Evolutionary conservation across 2,797 vertebrate species (phyloP), one percentile per base, ranked within the genome.

Genomic region (Acanthopagrus latus): DNA sequence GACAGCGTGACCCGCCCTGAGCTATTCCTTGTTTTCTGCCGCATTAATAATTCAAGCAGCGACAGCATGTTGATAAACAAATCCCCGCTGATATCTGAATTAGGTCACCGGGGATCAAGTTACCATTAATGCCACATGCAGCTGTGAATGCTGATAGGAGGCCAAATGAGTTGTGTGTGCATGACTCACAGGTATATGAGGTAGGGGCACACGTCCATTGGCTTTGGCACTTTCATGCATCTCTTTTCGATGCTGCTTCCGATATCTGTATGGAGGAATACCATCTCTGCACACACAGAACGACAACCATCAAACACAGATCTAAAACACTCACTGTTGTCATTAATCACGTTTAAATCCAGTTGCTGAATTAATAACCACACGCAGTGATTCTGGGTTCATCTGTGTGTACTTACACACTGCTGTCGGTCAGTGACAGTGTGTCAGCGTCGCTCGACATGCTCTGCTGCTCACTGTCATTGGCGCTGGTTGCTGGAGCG

Each of bases 171-270:
- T 2, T 2, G 52, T 5, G 20, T 57, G 8, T 38, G 33, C 51
- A 7, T 13, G 13, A 95, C 96, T 97, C 94, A 97, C 97, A 94
- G 98, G 97, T 95, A 99, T 98, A 95, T 98, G 97, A 96, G 97
- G 97, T 96, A 98, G 97, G 89, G 97, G 96, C 89, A 97, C 97
- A 13, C 96, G 96, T 92, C 97, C 97, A 59, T 99, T 98, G 87
- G 96, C 97, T 97, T 97, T 98, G 94, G 97, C 95, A 92, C 97
- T 98, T 95, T 98, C 97, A 93, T 98, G 97, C 96, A 99, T 96
- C 95, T 99, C 97, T 87, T 97, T 96, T 63, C 97, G 97, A 95
- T 97, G 97, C 93, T 97, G 97, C 91, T 97, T 98, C 73, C 97
- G 96, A 92, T 96, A 96, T 90, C 96, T 93, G 92, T 98, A 98